Conservation (phyloP, 2,113 vertebrate species). For the Oceanites oceanicus region DNA sequence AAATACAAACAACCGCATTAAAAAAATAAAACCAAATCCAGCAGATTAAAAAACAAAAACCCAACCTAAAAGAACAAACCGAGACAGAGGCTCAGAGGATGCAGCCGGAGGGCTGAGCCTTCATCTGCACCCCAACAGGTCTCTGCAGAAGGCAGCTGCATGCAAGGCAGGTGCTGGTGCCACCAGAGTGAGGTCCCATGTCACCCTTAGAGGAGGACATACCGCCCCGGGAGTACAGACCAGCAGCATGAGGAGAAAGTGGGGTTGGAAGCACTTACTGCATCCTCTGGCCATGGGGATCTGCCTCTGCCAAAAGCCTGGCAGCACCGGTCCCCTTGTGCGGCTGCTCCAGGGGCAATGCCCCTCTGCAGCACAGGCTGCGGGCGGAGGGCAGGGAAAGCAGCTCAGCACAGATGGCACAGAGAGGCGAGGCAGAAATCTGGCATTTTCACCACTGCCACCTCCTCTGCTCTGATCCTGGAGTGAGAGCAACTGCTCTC, state of each 20-base stretch:
- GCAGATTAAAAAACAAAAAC: neutral
- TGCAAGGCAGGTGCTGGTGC: neutral
- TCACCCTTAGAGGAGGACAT: neutral
- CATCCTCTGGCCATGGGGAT: neutral
- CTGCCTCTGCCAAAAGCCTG: neutral
- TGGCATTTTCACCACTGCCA: neutral
- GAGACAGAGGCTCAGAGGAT: neutral
- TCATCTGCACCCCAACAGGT: neutral
- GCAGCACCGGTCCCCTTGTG: neutral
- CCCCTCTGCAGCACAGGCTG: neutral
- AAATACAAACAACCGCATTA: neutral
- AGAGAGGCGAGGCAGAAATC: neutral
- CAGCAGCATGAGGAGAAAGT: neutral
- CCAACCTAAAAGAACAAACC: neutral
- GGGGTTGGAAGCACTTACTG: neutral
- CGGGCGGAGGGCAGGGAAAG: neutral
- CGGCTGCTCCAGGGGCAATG: neutral
- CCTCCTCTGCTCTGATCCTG: neutral
- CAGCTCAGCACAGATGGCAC: neutral
- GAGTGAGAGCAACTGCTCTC: neutral
- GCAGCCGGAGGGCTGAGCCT: neutral
- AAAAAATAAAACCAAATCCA: constrained; percentile 49
- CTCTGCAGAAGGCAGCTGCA: neutral
- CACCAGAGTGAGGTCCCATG: neutral
- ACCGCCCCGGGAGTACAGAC: neutral